These are phyloP conservation scores for Tapirus indicus DNA, from an alignment of 2,797 vertebrate species.

Conservation along the genomic window DNA sequence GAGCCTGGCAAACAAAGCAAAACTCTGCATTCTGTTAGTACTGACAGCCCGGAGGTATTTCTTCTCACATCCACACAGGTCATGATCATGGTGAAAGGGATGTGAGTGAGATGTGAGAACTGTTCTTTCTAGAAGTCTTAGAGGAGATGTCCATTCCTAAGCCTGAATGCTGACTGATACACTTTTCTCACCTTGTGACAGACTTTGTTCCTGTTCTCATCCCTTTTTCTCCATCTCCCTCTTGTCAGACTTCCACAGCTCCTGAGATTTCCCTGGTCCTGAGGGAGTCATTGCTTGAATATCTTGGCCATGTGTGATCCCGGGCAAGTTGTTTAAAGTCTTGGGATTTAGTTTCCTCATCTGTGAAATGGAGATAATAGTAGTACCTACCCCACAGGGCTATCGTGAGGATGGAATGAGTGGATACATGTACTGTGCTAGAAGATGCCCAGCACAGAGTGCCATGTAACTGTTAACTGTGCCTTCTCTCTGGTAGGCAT, in stretches of 20 bases:
- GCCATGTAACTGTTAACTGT: no score
- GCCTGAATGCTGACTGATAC: not conserved
- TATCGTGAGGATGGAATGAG: not conserved
- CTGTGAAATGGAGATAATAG: not conserved
- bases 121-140: not conserved
- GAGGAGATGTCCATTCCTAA: not conserved
- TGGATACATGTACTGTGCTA: not conserved
- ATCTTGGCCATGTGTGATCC: not conserved
- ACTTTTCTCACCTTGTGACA: not conserved
- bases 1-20: no score
- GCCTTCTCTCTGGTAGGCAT: not conserved
- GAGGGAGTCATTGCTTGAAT: not conserved
- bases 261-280: not conserved
- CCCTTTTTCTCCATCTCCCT: not conserved
- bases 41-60: not conserved
- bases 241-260: not conserved
- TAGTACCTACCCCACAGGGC: fast-evolving
- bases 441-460: not conserved
- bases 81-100: not conserved
- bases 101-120: no score
- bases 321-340: not conserved
- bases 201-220: not conserved
- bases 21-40: no score
- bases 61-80: not conserved
- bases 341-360: not conserved